Evolutionary conservation across 2,797 vertebrate genomes (phyloP).

Genomic region (Leuciscus waleckii): DNA sequence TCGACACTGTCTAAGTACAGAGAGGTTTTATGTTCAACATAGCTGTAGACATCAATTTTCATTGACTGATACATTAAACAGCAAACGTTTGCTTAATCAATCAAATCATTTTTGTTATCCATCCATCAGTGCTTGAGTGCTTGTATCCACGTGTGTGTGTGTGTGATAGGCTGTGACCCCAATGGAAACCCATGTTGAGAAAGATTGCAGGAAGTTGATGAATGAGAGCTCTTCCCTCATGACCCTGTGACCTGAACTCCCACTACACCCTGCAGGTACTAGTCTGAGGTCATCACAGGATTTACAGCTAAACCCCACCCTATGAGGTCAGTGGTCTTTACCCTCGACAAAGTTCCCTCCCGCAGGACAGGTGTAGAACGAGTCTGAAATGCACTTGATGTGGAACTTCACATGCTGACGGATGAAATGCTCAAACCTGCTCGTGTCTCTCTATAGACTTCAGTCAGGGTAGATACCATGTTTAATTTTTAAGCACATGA

Average conservation of each 20-base stretch:
- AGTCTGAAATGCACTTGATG: neutral
- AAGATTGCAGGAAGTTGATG: slow-evolving; percentile 29
- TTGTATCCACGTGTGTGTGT: slow-evolving; percentile 31
- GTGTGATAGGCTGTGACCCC: slow-evolving; percentile 26
- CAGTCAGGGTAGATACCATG: neutral
- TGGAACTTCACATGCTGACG: neutral
- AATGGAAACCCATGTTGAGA: slow-evolving; percentile 42
- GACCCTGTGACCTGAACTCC: slow-evolving; percentile 28
- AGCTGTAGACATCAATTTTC: neutral
- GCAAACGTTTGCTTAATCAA: neutral
- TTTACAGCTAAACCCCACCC: slow-evolving; percentile 34
- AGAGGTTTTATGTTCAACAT: neutral
- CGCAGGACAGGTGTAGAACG: slow-evolving; percentile 17
- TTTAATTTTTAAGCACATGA: neutral
- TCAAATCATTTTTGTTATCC: neutral
- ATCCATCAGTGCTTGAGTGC: slow-evolving; percentile 23
- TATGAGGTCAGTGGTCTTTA: slow-evolving; percentile 26
- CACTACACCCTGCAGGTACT: slow-evolving; percentile 33
- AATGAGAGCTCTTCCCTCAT: slow-evolving; percentile 10
- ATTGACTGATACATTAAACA: neutral
- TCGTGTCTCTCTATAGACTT: no score
- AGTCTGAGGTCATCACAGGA: slow-evolving; percentile 24
- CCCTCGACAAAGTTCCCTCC: neutral
- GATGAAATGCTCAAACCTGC: neutral
- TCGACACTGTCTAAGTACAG: neutral